Conservation (phyloP, 2,888 invertebrate species). For the Schizaphis graminum region DNA sequence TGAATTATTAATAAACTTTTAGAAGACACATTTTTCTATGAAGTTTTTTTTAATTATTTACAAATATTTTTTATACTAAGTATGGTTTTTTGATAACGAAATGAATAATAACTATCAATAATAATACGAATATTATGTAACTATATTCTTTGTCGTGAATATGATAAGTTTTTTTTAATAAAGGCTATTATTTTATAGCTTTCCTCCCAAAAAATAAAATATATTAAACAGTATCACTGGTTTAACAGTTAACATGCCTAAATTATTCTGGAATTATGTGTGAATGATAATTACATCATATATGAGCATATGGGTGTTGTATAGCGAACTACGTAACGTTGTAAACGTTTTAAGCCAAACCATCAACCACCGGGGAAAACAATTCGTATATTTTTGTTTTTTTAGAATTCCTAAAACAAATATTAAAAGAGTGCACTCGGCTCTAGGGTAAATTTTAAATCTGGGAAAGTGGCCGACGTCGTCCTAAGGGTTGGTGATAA, state of each 20-base stretch:
- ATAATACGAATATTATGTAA: not conserved
- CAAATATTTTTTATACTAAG: not conserved
- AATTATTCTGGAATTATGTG: not conserved
- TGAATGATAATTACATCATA: not conserved
- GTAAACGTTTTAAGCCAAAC: not conserved
- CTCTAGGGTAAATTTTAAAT: slow-evolving; percentile 18
- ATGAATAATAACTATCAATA: no score
- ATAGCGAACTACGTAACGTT: not conserved
- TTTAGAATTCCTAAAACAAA: not conserved
- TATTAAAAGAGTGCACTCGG: slow-evolving; percentile 30
- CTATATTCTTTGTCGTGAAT: not conserved
- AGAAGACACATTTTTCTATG: not conserved
- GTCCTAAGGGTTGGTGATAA: not conserved
- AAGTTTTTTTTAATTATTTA: not conserved
- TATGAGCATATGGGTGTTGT: not conserved
- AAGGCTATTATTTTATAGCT: not conserved
- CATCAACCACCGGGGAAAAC: not conserved
- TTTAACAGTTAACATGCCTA: not conserved
- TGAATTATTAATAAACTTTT: not conserved
- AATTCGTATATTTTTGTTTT: not conserved
- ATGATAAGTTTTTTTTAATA: not conserved
- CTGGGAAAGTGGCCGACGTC: not conserved
- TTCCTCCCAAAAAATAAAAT: not conserved
- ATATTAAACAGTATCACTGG: not conserved
- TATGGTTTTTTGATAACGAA: not conserved